Evolutionary conservation across 2,113 vertebrate genomes (phyloP), one percentile per base, ranked within the genome.

Genomic region (Onychostruthus taczanowskii): DNA sequence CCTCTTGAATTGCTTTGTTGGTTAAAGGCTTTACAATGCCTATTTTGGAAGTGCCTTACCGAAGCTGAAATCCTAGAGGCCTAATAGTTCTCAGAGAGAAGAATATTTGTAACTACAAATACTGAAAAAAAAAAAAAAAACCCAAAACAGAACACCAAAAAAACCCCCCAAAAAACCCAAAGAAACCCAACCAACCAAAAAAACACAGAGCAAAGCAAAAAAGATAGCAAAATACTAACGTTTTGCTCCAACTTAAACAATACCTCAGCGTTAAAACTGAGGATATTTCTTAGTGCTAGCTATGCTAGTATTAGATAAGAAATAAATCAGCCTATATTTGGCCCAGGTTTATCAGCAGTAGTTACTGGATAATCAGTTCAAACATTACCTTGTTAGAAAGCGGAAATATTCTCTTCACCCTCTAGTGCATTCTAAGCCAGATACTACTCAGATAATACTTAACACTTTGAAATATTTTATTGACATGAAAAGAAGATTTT

Each of bases 321-420:
- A 83, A 69, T 69, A 77, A 87, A 85, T 20, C 58, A 66, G 20
- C 50, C 63, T 90, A 49, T 5, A 37, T 69, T 74, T 75, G 50
- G 61, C 61, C 39, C 10, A 31, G 43, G 33, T 16, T 90, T 90
- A 62, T 86, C 67, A 88, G 58, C 30, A 74, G 16, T 43, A 85
- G 63, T 76, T 93, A 90, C 49, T 90, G 62, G 68, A 68, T 90
- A 92, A 93, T 83, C 55, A 63, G 27, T 83, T 84, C 63, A 96
- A 93, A 86, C 39, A 55, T 90, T 94, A 74, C 46, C 23, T 89
- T 93, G 39, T 62, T 84, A 74, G 46, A 80, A 88, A 95, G 75
- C 39, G 91, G 69, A 91, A 91, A 80, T 69, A 76, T 56, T 91
- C 62, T 93, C 12, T 6, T 88, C 50, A 73, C 35, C 41, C 20